phyloP scores from a whole-genome alignment of 1,140 invertebrate species.

The Heliconius melpomene region DNA sequence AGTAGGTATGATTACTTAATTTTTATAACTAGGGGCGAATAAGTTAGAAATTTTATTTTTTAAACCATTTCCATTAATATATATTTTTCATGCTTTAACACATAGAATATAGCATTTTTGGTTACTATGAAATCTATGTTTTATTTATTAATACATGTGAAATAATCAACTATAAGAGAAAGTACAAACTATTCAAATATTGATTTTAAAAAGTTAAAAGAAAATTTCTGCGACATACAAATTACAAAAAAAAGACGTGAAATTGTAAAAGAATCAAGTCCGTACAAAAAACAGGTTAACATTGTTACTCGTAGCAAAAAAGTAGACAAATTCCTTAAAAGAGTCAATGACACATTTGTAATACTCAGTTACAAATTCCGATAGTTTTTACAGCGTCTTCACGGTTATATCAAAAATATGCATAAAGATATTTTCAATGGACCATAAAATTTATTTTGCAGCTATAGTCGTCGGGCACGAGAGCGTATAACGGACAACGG shows the following conservation, averaged over 20 bases:
- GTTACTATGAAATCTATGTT: background rate
- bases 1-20: no score
- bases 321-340: slow-evolving; percentile 34
- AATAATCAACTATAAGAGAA: background rate
- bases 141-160: background rate
- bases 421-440: slow-evolving; percentile 46
- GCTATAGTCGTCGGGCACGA: slow-evolving; percentile 37
- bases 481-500: slow-evolving; percentile 51
- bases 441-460: slow-evolving; percentile 44
- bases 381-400: slow-evolving; percentile 46
- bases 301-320: slow-evolving; percentile 30
- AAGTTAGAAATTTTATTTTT: no score
- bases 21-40: no score
- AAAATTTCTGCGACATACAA: background rate
- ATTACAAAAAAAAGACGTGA: slow-evolving; percentile 4
- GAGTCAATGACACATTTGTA: slow-evolving; percentile 47
- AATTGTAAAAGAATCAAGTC: slow-evolving; percentile 25
- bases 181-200: background rate
- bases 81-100: no score
- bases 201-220: background rate
- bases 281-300: slow-evolving; percentile 37
- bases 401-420: slow-evolving; percentile 48
- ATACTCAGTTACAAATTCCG: slow-evolving; percentile 46
- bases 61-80: no score
- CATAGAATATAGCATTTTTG: background rate